Percentiles rank a stretch among this genome's conserved stretches.
These are phyloP conservation scores for Novumbra hubbsi DNA, from an alignment of 2,797 vertebrate genomes.

Conservation along the genomic window DNA sequence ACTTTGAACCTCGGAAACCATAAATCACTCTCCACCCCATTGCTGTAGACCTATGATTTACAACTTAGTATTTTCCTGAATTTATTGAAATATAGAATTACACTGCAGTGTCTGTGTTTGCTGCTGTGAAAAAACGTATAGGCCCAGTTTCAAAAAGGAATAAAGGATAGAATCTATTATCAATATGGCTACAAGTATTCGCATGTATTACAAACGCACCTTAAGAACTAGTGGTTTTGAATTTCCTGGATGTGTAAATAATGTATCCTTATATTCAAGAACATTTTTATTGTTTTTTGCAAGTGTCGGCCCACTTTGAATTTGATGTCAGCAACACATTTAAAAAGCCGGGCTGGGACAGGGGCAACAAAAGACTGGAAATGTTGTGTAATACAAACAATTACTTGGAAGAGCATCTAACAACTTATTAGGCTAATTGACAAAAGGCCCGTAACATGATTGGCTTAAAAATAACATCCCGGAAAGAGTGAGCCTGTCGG, in stretches of 20 bases:
- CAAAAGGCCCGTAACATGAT: too few species aligned
- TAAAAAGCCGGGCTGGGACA: too few species aligned
- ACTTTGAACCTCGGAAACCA: background rate
- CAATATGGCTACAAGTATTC: background rate
- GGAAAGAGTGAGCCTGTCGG: too few species aligned
- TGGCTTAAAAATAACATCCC: too few species aligned
- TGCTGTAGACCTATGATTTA: background rate
- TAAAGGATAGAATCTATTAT: background rate
- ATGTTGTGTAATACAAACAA: too few species aligned
- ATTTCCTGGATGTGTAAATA: background rate
- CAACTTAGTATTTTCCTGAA: background rate
- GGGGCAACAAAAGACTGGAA: too few species aligned
- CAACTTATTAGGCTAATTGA: too few species aligned
- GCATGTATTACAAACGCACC: background rate
- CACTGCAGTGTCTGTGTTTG: background rate
- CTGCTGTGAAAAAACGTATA: background rate
- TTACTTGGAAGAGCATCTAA: too few species aligned
- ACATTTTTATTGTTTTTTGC: too few species aligned
- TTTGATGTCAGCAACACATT: too few species aligned
- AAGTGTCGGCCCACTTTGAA: too few species aligned
- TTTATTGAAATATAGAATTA: slow-evolving; percentile 9
- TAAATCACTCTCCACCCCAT: background rate
- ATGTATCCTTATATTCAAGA: too few species aligned
- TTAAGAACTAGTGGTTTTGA: background rate
- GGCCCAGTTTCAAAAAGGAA: background rate